Percentiles rank a stretch among this genome's conserved stretches.
These are phyloP conservation scores for Gymnocephalus cernua DNA, from an alignment of 2,113 vertebrate species.

Conservation along the genomic window DNA sequence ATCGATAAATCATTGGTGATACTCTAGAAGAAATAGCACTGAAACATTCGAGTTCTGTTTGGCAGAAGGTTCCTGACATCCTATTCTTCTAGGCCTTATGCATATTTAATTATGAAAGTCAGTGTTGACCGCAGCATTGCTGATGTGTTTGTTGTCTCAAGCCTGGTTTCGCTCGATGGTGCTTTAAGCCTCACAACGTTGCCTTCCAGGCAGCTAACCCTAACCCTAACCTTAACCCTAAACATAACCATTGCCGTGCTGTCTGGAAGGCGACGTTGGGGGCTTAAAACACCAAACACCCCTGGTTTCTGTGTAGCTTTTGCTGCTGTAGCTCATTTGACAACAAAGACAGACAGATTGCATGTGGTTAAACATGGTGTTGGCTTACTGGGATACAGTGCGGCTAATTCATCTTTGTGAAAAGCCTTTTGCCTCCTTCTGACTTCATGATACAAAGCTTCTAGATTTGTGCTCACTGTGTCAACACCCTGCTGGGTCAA, in stretches of 20 bases:
- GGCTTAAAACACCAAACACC: no score
- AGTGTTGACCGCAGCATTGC: no score
- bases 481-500: constrained; percentile 40
- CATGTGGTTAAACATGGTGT: not conserved
- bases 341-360: not conserved
- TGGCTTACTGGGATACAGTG: not conserved
- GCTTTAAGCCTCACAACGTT: no score
- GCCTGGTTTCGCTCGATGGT: not conserved
- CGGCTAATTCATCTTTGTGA: not conserved
- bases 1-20: no score
- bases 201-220: no score
- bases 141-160: not conserved
- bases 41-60: not conserved
- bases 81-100: no score
- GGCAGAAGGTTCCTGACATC: not conserved
- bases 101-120: not conserved
- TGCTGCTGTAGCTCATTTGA: not conserved
- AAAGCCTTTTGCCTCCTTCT: not conserved
- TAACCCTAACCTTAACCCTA: no score
- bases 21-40: no score
- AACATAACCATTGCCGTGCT: no score
- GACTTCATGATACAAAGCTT: constrained; percentile 10
- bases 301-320: not conserved
- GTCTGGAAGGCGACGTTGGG: no score
- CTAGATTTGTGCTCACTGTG: constrained; percentile 4